phyloP scores from a whole-genome alignment of 30 jellyfish, hydroid and myxozoan species.

The Nemopilema nomurai region DNA sequence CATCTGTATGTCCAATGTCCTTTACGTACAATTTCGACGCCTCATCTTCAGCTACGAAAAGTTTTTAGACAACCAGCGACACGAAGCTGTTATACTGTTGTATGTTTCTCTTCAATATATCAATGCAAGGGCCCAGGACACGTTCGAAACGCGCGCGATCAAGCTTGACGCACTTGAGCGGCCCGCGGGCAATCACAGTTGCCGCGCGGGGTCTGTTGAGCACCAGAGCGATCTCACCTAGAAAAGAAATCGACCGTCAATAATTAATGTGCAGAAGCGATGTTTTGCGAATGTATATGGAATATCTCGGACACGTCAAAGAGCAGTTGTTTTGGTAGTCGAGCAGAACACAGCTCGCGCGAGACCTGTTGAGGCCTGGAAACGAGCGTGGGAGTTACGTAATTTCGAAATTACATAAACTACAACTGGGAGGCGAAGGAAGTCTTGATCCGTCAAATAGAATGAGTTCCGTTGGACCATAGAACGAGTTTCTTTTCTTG shows the following conservation, averaged over 20 bases:
- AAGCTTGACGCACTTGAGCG: constrained; percentile 93
- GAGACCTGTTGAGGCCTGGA: too few relatives aligned
- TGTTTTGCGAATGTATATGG: too few relatives aligned
- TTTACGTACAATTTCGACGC: constrained; percentile 36
- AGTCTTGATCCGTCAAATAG: too few relatives aligned
- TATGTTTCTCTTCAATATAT: constrained; percentile 90
- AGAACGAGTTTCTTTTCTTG: too few relatives aligned
- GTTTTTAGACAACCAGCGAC: constrained; percentile 90
- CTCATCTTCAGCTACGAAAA: constrained; percentile 1
- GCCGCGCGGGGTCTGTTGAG: constrained; percentile 99
- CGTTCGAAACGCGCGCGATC: constrained; percentile 99
- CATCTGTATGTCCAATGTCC: background rate
- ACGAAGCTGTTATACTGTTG: constrained; percentile 99
- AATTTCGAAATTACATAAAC: too few relatives aligned
- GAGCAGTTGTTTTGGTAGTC: too few relatives aligned
- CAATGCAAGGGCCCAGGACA: constrained; percentile 98
- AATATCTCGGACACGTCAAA: too few relatives aligned
- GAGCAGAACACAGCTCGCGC: too few relatives aligned
- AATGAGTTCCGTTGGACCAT: too few relatives aligned
- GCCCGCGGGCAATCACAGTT: constrained; percentile 99
- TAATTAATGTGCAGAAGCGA: background rate
- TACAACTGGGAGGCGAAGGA: too few relatives aligned
- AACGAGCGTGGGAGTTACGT: too few relatives aligned
- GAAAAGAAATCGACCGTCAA: background rate
- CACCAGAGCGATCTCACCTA: constrained; percentile 98